Percentiles rank a stretch among this genome's conserved stretches.
Evolutionary conservation across 2,113 vertebrate species (phyloP).

Genomic region (Caracal caracal): DNA sequence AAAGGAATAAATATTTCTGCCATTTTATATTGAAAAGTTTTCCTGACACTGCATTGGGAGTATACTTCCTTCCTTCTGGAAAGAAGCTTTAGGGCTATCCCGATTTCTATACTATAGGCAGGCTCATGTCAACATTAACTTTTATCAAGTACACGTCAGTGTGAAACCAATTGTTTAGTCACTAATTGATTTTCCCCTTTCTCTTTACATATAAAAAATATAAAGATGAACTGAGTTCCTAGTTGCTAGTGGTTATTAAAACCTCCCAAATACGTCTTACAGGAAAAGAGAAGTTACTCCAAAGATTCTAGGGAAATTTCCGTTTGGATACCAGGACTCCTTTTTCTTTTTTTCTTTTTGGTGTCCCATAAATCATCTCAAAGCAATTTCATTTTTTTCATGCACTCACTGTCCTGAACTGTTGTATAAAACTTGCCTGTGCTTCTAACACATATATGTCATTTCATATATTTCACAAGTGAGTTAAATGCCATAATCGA

Average conservation of each 20-base stretch:
- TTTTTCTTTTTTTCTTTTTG: background rate
- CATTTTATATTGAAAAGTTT: background rate
- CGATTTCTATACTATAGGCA: background rate
- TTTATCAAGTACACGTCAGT: background rate
- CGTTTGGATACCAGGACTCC: background rate
- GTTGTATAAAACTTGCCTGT: background rate
- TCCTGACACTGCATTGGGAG: background rate
- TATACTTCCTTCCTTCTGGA: background rate
- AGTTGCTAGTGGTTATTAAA: conserved; percentile 5
- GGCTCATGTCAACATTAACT: background rate
- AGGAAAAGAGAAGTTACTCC: conserved; percentile 45
- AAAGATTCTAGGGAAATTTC: conserved; percentile 39
- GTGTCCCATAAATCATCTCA: background rate
- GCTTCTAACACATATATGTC: background rate
- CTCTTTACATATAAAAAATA: background rate
- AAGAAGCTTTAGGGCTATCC: background rate
- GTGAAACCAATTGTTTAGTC: background rate
- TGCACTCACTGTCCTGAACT: background rate
- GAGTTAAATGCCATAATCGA: background rate
- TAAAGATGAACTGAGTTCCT: background rate
- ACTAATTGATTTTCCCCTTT: background rate
- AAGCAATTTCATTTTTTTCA: background rate
- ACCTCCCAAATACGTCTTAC: background rate
- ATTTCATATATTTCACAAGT: background rate
- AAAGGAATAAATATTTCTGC: background rate